Percentiles rank a stretch among this genome's conserved stretches.
Conservation (phyloP, 2,113 vertebrate species). For the Laticauda colubrina region DNA sequence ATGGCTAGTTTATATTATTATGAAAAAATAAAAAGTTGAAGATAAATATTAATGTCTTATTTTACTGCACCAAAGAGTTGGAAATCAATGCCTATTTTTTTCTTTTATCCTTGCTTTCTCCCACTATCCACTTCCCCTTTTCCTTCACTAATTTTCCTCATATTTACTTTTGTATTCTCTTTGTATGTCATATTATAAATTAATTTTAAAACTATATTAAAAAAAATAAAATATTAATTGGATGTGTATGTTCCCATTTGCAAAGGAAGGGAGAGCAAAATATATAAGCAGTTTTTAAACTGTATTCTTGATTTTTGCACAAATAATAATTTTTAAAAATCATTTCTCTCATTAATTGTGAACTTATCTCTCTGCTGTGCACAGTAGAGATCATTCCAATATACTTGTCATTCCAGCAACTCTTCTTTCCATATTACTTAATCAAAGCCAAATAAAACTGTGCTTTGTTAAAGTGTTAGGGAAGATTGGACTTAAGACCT, state of each 20-base stretch:
- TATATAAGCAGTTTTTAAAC: background rate
- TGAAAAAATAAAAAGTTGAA: no score
- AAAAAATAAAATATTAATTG: background rate
- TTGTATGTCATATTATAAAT: no score
- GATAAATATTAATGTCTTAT: no score
- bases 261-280: background rate
- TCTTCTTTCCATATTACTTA: background rate
- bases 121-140: no score
- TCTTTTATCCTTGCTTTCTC: no score
- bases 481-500: background rate
- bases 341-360: background rate
- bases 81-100: no score
- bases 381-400: background rate
- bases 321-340: background rate
- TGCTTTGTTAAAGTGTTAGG: background rate
- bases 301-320: background rate
- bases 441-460: background rate
- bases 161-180: no score
- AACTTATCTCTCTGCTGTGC: background rate
- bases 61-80: no score
- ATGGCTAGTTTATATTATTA: no score
- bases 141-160: no score
- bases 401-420: background rate
- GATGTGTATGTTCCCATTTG: background rate
- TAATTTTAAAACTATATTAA: no score